Evolutionary conservation across 1,140 invertebrate species (phyloP), one percentile per base, ranked within the genome.

Genomic region (Mylabris phalerata): DNA sequence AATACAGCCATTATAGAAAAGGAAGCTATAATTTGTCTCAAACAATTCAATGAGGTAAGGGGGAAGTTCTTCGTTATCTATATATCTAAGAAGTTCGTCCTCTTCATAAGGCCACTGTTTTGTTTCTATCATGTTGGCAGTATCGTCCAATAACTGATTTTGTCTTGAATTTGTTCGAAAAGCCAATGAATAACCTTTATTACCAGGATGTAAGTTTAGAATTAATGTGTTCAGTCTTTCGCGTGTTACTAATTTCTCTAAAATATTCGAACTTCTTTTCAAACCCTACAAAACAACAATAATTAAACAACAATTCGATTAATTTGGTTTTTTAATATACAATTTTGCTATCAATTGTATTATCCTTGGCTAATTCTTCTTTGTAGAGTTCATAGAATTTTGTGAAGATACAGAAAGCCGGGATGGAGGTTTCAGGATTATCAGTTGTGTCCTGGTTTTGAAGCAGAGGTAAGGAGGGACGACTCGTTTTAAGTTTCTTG

Each of bases 1-100:
- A 46, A 96, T 88, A 77, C 92, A 95, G 27, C 93, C 93, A 63
- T 85, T 89, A 71, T 95, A 93, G 77, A 93, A 96, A 19, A 95
- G 79, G 73, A 86, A 84, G 19, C 86, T 85, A 64, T 89, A 85
- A 66, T 86, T 84, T 52, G 84, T 80, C 70, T 92, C 90, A 45
- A 95, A 74, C 54, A 94, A 75, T 73, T 95, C 92, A 59, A 92
- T 79, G 32, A 96, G 77, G 65, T 89, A 83, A 54, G 92, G 86
- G 48, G 93, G 93, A 68, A 97, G 77, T 75, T 94, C 85, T 69
- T 91, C 88, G 75, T 88, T 88, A 71, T 92, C 89, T 62, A 92
- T 87, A 70, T 85, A 90, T 62, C 83, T 83, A 48, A 91, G 76
- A 61, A 92, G 72, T 65, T 87, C 83, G 64, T 86, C 84, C 69